Conservation (phyloP, 2,888 invertebrate species). For the Argyresthia goedartella region DNA sequence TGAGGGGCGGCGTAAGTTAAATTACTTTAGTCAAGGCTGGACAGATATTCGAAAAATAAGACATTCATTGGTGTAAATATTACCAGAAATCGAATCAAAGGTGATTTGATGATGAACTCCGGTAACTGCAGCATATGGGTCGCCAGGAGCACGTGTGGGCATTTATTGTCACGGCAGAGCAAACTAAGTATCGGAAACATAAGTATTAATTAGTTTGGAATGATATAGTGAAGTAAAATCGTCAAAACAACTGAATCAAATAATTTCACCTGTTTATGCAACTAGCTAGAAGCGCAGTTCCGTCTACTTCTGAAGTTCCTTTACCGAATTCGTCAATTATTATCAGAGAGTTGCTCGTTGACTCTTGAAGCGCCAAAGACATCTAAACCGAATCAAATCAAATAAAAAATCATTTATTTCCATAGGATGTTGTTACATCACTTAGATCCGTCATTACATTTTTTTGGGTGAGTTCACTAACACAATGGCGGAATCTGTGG, state of each 20-base stretch:
- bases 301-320: constrained; percentile 84
- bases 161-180: constrained; percentile 60
- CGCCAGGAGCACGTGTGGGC: constrained; percentile 82
- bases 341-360: constrained; percentile 77
- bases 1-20: too few relatives aligned
- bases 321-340: constrained; percentile 93
- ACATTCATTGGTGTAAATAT: too few relatives aligned
- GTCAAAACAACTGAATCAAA: background rate
- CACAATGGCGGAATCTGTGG: too few relatives aligned
- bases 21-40: too few relatives aligned
- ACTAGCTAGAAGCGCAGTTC: constrained; percentile 78
- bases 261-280: constrained; percentile 58
- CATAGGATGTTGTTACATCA: too few relatives aligned
- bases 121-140: constrained; percentile 82
- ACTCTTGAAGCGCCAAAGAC: constrained; percentile 76
- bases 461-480: too few relatives aligned
- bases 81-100: constrained; percentile 68
- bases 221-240: background rate
- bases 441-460: too few relatives aligned
- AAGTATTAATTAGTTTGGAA: too few relatives aligned
- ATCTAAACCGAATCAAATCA: constrained; percentile 69
- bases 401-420: too few relatives aligned
- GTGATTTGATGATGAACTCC: constrained; percentile 66
- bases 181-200: constrained; percentile 36
- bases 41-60: too few relatives aligned